phyloP scores from a whole-genome alignment of 1,140 invertebrate species.

The Tetramorium parvispinum region DNA sequence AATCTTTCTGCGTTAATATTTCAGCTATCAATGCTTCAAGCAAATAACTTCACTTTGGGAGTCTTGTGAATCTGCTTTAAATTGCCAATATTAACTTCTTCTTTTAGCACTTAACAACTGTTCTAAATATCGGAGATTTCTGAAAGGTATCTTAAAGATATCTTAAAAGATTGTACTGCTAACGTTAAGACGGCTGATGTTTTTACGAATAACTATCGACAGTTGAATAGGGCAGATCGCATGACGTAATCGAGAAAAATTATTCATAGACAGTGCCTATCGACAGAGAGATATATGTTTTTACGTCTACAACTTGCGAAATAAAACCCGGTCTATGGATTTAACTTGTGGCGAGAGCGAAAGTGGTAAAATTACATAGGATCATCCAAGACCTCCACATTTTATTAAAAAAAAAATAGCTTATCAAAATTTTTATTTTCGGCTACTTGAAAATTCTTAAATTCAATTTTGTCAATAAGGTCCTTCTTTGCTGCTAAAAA shows the following conservation, averaged over 20 bases:
- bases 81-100: background rate
- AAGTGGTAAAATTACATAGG: constrained; percentile 1
- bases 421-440: background rate
- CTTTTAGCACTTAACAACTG: background rate
- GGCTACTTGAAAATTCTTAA: background rate
- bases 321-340: background rate
- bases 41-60: background rate
- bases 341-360: background rate
- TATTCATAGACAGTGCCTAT: constrained; percentile 22
- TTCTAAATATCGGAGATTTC: background rate
- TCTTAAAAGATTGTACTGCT: background rate
- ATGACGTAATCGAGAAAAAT: constrained; percentile 33
- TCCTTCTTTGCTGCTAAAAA: background rate
- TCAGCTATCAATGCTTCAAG: background rate
- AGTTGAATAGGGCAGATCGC: background rate
- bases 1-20: too few species aligned
- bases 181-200: background rate
- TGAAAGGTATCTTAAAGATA: background rate
- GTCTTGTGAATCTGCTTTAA: background rate
- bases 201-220: background rate
- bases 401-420: background rate
- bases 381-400: background rate
- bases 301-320: constrained; percentile 6
- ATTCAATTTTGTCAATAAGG: background rate
- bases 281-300: background rate